Base-by-base conservation (phyloP, 2,888 invertebrate genomes). In the Bembecia ichneumoniformis region DNA sequence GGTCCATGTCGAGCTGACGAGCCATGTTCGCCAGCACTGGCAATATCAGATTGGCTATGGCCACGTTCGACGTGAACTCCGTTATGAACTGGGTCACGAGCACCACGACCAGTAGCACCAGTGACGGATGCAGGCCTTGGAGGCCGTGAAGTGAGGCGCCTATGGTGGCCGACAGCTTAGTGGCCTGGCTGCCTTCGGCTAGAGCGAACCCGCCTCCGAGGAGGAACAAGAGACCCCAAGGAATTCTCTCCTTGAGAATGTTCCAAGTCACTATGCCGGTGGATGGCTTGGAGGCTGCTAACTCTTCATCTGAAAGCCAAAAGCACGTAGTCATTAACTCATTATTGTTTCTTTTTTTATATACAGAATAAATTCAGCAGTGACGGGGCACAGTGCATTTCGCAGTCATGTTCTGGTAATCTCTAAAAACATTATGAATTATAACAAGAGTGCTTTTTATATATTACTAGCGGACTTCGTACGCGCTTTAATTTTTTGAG, bases 181-280 rank as follows among this genome's bases (percentile, higher is more conserved):
- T 95, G 7, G 83, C 90, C 60, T 93, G 91, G 60, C 95, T 94
- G 53, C 94, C 97, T 55, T 94, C 93, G 0, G 97, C 96, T 52
- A 97, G 88, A 0, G 97, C 96, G 76, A 97, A 97, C 0, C 97
- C 97, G 34, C 97, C 97, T 46, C 96, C 96, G 48, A 97, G 88
- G 47, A 97, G 88, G 64, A 97, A 91, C 20, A 97, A 90, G 3
- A 97, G 89, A 46, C 96, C 95, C 97, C 97, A 97, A 3, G 96
- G 96, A 59, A 96, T 91, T 70, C 94, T 95, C 49, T 93, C 90
- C 67, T 96, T 94, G 17, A 96, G 90, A 45, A 92, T 92, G 55
- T 92, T 92, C 97, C 97, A 97, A 11, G 93, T 93, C 47, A 96
- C 90, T 17, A 96, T 82, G 0, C 93, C 90, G 0, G 92, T 88